A percentile compares a stretch with the other conserved stretches of the same genome.
These are phyloP conservation scores for Cremastinae sp. DNA, from an alignment of 2,888 invertebrate species.

Conservation along the genomic window DNA sequence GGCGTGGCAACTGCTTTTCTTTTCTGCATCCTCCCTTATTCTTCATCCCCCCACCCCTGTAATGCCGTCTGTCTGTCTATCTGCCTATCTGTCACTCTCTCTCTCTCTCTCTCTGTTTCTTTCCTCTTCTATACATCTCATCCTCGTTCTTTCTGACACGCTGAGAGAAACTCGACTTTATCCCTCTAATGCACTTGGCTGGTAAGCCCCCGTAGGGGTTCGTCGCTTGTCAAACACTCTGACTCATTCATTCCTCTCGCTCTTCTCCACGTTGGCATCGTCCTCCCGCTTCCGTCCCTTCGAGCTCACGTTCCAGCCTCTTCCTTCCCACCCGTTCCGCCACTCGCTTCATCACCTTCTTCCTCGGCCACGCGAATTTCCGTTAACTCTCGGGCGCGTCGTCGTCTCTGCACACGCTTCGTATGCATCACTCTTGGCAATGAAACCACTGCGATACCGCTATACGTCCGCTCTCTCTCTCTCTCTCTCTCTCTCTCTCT, in stretches of 20 bases:
- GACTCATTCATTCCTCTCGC: slow-evolving; percentile 54
- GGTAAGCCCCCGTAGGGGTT: slow-evolving; percentile 63
- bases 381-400: slow-evolving; percentile 13
- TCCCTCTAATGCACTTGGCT: slow-evolving; percentile 69
- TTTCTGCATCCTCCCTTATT: slow-evolving; percentile 48
- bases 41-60: too few species aligned
- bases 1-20: slow-evolving; percentile 46
- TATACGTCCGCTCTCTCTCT: slow-evolving; percentile 28
- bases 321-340: slow-evolving; percentile 46
- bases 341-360: slow-evolving; percentile 37
- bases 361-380: slow-evolving; percentile 11
- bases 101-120: slow-evolving; percentile 39
- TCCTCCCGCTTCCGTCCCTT: slow-evolving; percentile 41
- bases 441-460: slow-evolving; percentile 29
- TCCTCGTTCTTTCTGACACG: slow-evolving; percentile 48
- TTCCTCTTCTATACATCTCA: slow-evolving; percentile 43
- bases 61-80: too few species aligned
- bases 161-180: slow-evolving; percentile 66
- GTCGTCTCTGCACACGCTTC: slow-evolving; percentile 22
- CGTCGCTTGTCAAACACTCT: slow-evolving; percentile 64
- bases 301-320: slow-evolving; percentile 36
- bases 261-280: neutral
- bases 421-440: slow-evolving; percentile 41
- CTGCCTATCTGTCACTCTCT: slow-evolving; percentile 34
- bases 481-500: slow-evolving; percentile 35